Evolutionary conservation across 1,140 invertebrate species (phyloP).

Genomic region (Atta texana): DNA sequence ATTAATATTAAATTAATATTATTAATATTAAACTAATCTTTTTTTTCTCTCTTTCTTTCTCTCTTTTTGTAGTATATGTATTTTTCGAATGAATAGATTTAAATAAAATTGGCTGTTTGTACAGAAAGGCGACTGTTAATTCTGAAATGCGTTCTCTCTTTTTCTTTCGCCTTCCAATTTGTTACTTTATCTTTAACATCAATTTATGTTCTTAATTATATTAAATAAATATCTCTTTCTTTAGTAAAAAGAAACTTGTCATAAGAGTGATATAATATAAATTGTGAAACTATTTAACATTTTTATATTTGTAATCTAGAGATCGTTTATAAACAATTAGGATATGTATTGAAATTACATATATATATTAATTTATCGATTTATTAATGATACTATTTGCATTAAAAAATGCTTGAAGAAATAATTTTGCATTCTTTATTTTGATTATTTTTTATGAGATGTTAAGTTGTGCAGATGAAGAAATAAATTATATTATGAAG

Average conservation of each 20-base stretch:
- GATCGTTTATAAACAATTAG: neutral
- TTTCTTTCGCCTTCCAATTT: neutral
- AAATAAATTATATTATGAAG: neutral
- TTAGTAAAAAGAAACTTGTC: neutral
- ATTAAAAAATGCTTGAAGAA: neutral
- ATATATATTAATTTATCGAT: neutral
- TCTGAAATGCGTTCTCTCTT: neutral
- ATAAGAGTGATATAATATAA: neutral
- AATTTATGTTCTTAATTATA: neutral
- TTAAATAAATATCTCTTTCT: neutral
- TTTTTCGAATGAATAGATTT: slow-evolving; percentile 8
- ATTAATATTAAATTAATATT: no score
- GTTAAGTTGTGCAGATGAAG: neutral
- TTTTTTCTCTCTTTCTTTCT: neutral
- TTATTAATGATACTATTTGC: neutral
- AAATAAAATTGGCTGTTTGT: neutral
- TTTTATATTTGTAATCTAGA: neutral
- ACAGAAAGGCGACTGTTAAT: slow-evolving; percentile 21
- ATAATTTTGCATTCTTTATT: neutral
- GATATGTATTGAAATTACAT: neutral
- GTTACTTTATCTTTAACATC: neutral
- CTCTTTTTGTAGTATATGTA: neutral
- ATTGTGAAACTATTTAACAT: neutral
- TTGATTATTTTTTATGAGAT: neutral
- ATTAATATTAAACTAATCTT: neutral